Conservation (phyloP, 2,888 invertebrate genomes). For the Coelopa pilipes region DNA sequence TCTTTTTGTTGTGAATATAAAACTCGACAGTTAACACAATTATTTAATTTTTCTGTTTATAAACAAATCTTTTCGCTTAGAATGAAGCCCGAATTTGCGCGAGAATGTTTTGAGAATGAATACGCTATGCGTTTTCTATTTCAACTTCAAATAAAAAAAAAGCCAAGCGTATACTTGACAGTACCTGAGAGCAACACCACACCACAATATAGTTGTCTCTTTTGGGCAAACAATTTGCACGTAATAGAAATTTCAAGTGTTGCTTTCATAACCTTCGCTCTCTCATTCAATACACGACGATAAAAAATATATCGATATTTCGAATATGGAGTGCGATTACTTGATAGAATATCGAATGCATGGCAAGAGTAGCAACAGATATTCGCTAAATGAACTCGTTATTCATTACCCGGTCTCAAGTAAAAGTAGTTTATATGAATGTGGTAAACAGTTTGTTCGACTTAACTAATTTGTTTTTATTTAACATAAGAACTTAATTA, state of each 20-base stretch:
- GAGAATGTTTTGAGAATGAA: slow-evolving; percentile 1
- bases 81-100: too few species aligned
- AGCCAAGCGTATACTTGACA: slow-evolving; percentile 4
- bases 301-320: too few species aligned
- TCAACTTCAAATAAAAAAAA: neutral
- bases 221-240: neutral
- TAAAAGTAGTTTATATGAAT: too few species aligned
- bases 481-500: slow-evolving; percentile 22
- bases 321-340: too few species aligned
- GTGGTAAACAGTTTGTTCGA: too few species aligned
- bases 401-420: too few species aligned
- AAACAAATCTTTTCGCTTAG: neutral
- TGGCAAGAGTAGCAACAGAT: too few species aligned
- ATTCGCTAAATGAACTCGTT: too few species aligned
- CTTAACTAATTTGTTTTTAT: slow-evolving; percentile 19
- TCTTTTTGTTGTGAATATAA: neutral
- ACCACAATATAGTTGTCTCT: neutral
- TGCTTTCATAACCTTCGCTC: too few species aligned
- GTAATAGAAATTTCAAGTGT: neutral
- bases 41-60: neutral
- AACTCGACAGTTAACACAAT: neutral
- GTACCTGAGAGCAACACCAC: neutral
- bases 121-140: neutral
- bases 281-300: too few species aligned
- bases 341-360: too few species aligned